Evolutionary conservation across 2,888 invertebrate species (phyloP).

Genomic region (Ectropis crepuscularia): DNA sequence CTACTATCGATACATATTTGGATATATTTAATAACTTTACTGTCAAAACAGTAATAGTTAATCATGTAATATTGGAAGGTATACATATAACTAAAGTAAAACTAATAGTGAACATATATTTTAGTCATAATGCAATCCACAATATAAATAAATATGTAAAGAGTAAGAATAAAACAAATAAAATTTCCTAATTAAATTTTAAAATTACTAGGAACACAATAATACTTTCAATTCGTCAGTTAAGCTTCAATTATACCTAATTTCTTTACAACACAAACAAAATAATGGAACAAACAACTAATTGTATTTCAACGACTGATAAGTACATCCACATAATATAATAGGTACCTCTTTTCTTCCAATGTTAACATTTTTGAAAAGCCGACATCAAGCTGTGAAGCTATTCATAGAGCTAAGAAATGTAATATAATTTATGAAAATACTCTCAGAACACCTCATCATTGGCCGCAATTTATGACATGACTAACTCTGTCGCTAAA

Average conservation of each 20-base stretch:
- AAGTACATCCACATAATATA: conserved; percentile 77
- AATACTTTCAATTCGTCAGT: conserved; percentile 49
- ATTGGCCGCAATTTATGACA: conserved; percentile 68
- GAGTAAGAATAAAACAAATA: conserved; percentile 58
- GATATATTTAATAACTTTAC: conserved; percentile 61
- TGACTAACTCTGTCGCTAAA: conserved; percentile 71
- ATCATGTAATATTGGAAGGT: conserved; percentile 58
- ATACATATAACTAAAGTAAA: conserved; percentile 68
- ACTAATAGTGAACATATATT: conserved; percentile 70
- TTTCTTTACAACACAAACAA: conserved; percentile 60
- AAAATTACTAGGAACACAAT: conserved; percentile 61
- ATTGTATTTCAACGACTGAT: conserved; percentile 63
- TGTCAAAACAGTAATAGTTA: conserved; percentile 65
- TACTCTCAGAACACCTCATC: conserved; percentile 68
- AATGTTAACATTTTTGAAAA: conserved; percentile 81
- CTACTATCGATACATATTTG: conserved; percentile 66
- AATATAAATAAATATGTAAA: conserved; percentile 68
- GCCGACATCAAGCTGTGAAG: conserved; percentile 82
- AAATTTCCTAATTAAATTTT: conserved; percentile 52
- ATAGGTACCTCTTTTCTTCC: conserved; percentile 82
- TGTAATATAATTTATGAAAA: conserved; percentile 76
- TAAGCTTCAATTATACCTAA: conserved; percentile 49
- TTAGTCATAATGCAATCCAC: conserved; percentile 68
- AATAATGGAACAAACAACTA: conserved; percentile 62
- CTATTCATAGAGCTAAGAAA: conserved; percentile 77